Percentiles rank a stretch among this genome's conserved stretches.
phyloP scores from a whole-genome alignment of 37 sponge, comb jelly and placozoan genomes.

The Tethya wilhelma region DNA sequence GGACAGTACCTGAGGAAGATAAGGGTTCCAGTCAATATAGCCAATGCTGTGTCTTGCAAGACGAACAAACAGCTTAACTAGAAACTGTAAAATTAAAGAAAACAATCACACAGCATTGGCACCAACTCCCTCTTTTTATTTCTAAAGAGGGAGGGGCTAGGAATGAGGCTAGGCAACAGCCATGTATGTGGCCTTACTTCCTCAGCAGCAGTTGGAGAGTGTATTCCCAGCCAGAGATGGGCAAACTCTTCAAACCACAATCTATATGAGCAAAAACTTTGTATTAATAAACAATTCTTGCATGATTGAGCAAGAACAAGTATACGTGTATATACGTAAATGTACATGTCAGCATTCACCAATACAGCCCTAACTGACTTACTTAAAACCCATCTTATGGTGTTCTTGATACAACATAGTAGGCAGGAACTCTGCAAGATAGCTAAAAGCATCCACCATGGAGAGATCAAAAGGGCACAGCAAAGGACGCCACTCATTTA shows the following conservation, averaged over 20 bases:
- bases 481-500: conserved; percentile 89
- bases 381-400: conserved; percentile 65
- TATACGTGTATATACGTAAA: too few species aligned
- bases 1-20: conserved; percentile 73
- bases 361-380: neutral
- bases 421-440: conserved; percentile 80
- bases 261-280: conserved; percentile 13
- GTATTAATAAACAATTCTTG: too few species aligned
- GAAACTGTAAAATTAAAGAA: conserved; percentile 35
- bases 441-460: conserved; percentile 46
- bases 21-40: conserved; percentile 90
- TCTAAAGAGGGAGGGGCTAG: too few species aligned
- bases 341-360: too few species aligned
- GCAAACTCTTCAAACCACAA: conserved; percentile 93
- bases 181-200: too few species aligned
- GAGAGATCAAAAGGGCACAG: conserved; percentile 80
- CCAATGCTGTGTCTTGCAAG: conserved; percentile 80
- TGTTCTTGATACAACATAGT: conserved; percentile 49
- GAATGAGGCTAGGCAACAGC: too few species aligned
- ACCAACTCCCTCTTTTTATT: neutral
- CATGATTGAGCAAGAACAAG: too few species aligned
- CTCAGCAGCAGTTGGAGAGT: conserved; percentile 26
- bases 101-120: neutral
- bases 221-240: conserved; percentile 61
- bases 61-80: conserved; percentile 71